Evolutionary conservation across 2,113 vertebrate species (phyloP), one percentile per base, ranked within the genome.

Genomic region (Uria aalge): DNA sequence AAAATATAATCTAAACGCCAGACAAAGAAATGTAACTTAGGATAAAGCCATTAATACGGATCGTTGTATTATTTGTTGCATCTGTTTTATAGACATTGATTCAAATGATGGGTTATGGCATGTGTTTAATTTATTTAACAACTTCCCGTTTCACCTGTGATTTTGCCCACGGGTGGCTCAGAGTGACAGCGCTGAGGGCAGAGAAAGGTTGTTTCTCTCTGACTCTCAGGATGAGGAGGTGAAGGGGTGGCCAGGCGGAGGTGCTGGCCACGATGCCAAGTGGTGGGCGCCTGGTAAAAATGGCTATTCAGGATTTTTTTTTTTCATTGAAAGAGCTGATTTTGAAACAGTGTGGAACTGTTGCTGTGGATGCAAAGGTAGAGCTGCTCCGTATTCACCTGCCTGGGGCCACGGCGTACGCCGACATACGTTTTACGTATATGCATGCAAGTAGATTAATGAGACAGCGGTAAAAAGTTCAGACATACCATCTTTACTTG

Each of bases 181-280:
- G 76, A 80, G 50, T n/a, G 83, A 38, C 63, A 48, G 41, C 71
- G 53, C 36, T 74, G 64, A 68, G 53, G 60, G 27, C 79, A 91
- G 64, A 12, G 71, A 16, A 77, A 67, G 14, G 50, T 45, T 62
- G 38, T 43, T 92, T 53, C 17, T 71, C 45, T 50, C 43, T 57
- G 60, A 78, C 48, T 48, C 60, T 48, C 26, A 32, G 62, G 79
- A 43, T 36, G 36, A 57, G 75, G 30, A 80, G 48, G 27, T 40
- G 16, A 20, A 91, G 56, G 85, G 72, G 72, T 29, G 80, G 75
- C 59, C 7, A 11, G 67, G 55, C 20, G 41, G 59, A 82, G 63
- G 45, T 48, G 75, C 47, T 52, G 50, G 22, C 0, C 0, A 15
- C 6, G 59, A 20, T 43, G n/a, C 48, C 13, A 8, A 10, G 43